Evolutionary conservation across 1,140 invertebrate species (phyloP), one percentile per base, ranked within the genome.

Genomic region (Campoletis sonorensis): DNA sequence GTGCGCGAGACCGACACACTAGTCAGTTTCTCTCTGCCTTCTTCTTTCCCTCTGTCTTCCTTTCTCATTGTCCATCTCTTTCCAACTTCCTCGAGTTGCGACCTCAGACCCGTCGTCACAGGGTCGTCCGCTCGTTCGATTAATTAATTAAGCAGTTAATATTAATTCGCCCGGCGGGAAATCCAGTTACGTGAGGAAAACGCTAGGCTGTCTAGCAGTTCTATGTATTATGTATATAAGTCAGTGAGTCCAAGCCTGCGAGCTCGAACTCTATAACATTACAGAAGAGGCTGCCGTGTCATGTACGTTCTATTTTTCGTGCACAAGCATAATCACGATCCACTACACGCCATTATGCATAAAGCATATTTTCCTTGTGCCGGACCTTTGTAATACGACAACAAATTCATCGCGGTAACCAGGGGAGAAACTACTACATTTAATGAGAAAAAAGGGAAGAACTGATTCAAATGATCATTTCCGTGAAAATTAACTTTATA

Each of bases 71-170:
- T 58, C 54, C n/a, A 40, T 49, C 58, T 27, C 15, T 73, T 30
- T 64, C 68, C 51, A 16, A 27, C 49, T 81, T 68, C 40, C 21
- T 40, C 26, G 23, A 51, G 70, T 70, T 33, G 67, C 27, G 51
- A 72, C 70, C 70, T 79, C 26, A 82, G 71, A 73, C 78, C 78
- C 81, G 76, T 75, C 76, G 77, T 81, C 58, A 64, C 67, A 40
- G 75, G 61, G 61, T 72, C 58, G 33, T 67, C 79, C 70, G 51
- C 61, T 75, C 27, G 33, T 58, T 54, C 51, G 37, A 77, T 81
- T 54, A 68, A 81, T 81, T 81, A 81, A 81, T 81, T 81, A 81
- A 81, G 73, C 72, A 54, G 80, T 81, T 81, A 77, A 81, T 81
- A 81, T 81, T 77, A 77, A 81, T 81, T 81, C 80, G 73, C 73